phyloP scores from a whole-genome alignment of 1,140 invertebrate genomes.

The Metopolophium dirhodum region DNA sequence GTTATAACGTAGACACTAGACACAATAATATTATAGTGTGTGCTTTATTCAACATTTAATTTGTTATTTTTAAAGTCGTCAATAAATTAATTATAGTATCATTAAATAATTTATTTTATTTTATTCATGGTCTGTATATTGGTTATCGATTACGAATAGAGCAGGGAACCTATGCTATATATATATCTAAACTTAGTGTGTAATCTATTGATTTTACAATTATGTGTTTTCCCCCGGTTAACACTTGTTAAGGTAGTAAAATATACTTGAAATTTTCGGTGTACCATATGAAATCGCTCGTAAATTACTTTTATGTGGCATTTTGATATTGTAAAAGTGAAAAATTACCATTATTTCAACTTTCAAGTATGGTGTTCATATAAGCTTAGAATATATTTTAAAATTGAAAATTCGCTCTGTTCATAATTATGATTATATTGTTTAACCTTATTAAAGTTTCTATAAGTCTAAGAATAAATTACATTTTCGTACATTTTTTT shows the following conservation, averaged over 20 bases:
- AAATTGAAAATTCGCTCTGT: not conserved
- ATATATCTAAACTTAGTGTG: not conserved
- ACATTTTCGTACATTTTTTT: not conserved
- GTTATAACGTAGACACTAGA: not conserved
- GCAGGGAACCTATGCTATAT: not conserved
- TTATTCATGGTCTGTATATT: not conserved
- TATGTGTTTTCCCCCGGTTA: not conserved
- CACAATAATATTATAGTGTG: not conserved
- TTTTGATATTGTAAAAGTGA: conserved; percentile 4
- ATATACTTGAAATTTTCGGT: conserved; percentile 4
- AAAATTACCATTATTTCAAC: conserved; percentile 14
- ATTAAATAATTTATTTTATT: not conserved
- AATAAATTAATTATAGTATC: not conserved
- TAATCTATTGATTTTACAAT: conserved; percentile 15
- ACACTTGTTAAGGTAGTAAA: conserved; percentile 10
- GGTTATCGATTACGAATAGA: not conserved
- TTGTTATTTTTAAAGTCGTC: not conserved
- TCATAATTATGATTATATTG: not conserved
- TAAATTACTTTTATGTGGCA: conserved; percentile 13
- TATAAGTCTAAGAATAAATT: not conserved
- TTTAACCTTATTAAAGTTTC: no score
- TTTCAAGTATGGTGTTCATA: not conserved
- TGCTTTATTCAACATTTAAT: not conserved
- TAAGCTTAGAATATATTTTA: not conserved
- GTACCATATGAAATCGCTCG: conserved; percentile 7